Base-by-base conservation (phyloP, 1,140 invertebrate genomes). In the Bombus difficillimus region DNA sequence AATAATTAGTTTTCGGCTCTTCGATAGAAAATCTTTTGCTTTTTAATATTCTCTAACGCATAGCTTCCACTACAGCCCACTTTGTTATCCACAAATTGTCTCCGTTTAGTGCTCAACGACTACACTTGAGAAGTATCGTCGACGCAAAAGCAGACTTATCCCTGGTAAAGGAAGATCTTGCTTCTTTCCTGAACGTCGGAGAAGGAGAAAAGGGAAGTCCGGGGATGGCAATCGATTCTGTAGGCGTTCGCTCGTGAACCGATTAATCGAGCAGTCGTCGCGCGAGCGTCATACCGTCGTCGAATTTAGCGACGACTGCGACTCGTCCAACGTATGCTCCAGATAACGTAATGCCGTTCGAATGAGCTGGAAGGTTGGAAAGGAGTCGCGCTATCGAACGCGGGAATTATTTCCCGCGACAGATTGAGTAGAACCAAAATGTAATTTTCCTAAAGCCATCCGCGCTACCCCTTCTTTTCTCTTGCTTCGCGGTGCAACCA, bases 391-490 rank as follows among this genome's bases (percentile, higher is more conserved):
- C 74, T 81, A 90, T 89, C 66, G 78, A 69, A 53, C 25, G 39
- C 12, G 59, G 57, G 83, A 90, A 90, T 90, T 90, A 88, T 90
- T 86, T 88, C 62, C 79, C 83, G 68, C 75, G 77, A 74, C 86
- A 88, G 89, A 90, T 90, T 81, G 83, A 86, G 83, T 83, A 88
- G 64, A 90, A 79, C 66, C 86, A 53, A 90, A 90, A 90, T 90
- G 89, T 90, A 90, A 90, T 90, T 90, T 90, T 90, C 86, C 83
- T 88, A 83, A 88, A 88, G 83, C 88, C 83, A 83, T 83, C 80
- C 78, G 68, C 64, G 71, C 62, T n/a, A 10, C 76, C 9, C 39
- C 6, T 25, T 28, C 53, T 47, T 2, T 53, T 18, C 76, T 28
- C 59, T 84, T 62, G 57, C 78, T 47, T 25, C 9, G 12, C 22